Conservation (phyloP, 53 echinoderm and acorn worm genomes). For the Arbacia lixula region DNA sequence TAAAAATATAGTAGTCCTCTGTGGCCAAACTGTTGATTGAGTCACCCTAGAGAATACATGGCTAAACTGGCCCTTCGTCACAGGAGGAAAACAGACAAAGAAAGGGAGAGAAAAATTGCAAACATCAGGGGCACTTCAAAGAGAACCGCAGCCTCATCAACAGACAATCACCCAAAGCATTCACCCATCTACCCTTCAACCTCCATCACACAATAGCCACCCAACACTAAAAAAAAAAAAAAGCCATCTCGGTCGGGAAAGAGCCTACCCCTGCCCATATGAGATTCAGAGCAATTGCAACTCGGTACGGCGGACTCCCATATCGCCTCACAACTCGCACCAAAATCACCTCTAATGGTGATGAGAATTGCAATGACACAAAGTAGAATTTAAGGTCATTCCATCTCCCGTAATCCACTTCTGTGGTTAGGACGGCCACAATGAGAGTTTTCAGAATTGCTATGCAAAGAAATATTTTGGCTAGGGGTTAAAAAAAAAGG, state of each 20-base stretch:
- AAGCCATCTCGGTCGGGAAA: neutral
- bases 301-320: too few species aligned
- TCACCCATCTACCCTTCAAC: slow-evolving; percentile 27
- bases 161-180: slow-evolving; percentile 24
- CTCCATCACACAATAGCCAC: slow-evolving; percentile 28
- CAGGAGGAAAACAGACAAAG: too few species aligned
- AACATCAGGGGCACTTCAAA: slow-evolving; percentile 23
- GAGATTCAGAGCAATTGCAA: too few species aligned
- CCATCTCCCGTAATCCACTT: neutral
- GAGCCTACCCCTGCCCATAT: too few species aligned
- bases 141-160: slow-evolving; percentile 29
- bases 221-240: neutral
- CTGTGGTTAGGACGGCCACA: slow-evolving; percentile 26
- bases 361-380: slow-evolving; percentile 1
- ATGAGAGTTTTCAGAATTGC: neutral
- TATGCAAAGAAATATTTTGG: slow-evolving; percentile 18
- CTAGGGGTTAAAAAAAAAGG: too few species aligned
- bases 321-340: slow-evolving; percentile 39
- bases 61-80: too few species aligned
- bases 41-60: too few species aligned
- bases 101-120: too few species aligned
- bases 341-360: slow-evolving; percentile 51
- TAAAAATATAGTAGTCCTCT: too few species aligned
- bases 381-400: slow-evolving; percentile 8
- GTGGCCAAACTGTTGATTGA: too few species aligned